Conservation (phyloP, 2,113 vertebrate genomes). For the Cyanocitta stelleri region DNA sequence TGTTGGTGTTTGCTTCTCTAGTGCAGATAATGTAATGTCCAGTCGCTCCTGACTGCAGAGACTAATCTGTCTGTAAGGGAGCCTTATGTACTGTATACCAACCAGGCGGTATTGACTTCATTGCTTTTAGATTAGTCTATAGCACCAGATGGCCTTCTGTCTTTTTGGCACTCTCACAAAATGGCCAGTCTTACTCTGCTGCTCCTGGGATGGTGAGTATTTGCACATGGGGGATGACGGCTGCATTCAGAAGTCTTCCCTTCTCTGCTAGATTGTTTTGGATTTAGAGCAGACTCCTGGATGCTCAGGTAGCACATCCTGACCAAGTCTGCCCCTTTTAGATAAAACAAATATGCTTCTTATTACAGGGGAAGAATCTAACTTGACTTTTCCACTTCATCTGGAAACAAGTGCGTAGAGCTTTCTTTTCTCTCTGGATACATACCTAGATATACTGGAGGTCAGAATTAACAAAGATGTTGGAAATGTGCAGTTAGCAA, state of each 20-base stretch:
- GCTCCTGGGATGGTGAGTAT: not conserved
- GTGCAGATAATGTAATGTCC: not conserved
- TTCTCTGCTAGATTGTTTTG: not conserved
- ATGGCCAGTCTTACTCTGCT: constrained; percentile 31
- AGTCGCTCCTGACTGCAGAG: not conserved
- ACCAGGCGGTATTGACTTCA: constrained; percentile 30
- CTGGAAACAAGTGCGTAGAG: not conserved
- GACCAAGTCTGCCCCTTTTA: not conserved
- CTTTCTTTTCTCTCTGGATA: not conserved
- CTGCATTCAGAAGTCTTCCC: not conserved
- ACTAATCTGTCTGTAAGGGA: constrained; percentile 13
- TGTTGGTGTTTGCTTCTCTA: not conserved
- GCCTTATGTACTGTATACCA: not conserved
- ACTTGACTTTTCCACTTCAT: not conserved
- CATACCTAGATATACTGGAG: not conserved
- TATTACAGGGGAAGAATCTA: not conserved
- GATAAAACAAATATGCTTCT: not conserved
- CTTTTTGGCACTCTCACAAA: constrained; percentile 51
- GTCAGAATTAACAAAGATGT: not conserved
- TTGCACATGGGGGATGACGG: not conserved
- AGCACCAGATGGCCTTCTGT: constrained; percentile 58
- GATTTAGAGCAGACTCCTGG: not conserved
- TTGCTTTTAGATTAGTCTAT: constrained; percentile 46
- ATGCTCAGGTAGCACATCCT: not conserved
- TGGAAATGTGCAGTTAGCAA: not conserved